Conservation (phyloP, 2,797 vertebrate species). For the Myiothlypis coronata region DNA sequence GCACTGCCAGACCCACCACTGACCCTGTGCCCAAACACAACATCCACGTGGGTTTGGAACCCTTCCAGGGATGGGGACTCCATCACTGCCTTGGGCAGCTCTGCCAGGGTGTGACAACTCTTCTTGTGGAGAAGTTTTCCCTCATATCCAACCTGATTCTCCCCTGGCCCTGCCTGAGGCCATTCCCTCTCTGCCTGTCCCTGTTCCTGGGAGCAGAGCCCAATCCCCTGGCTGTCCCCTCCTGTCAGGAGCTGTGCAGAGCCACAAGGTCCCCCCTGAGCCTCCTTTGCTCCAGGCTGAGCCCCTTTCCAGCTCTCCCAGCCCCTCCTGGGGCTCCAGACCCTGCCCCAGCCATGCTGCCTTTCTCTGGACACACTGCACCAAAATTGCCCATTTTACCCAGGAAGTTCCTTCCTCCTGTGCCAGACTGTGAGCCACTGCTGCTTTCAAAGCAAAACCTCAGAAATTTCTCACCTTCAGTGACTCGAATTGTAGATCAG, state of each 20-base stretch:
- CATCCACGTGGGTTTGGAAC: accelerated
- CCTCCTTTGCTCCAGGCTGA: not conserved
- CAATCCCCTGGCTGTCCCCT: accelerated
- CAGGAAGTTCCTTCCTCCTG: not conserved
- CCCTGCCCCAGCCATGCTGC: no score
- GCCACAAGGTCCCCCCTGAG: not conserved
- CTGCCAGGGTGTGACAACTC: no score
- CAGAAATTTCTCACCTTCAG: not conserved
- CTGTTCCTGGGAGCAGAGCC: not conserved
- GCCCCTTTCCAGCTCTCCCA: not conserved
- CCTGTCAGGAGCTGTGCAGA: not conserved
- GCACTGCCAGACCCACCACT: not conserved
- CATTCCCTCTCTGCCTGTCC: accelerated
- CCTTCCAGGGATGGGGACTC: not conserved
- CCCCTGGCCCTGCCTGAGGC: accelerated
- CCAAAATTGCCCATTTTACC: not conserved
- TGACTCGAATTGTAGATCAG: not conserved
- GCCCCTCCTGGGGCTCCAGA: accelerated
- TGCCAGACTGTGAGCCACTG: not conserved
- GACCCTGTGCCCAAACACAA: not conserved
- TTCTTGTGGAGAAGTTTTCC: not conserved
- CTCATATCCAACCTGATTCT: accelerated
- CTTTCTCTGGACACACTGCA: not conserved
- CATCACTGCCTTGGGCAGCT: not conserved
- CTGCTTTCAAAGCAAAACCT: not conserved